Percentiles rank a stretch among this genome's conserved stretches.
phyloP scores from a whole-genome alignment of 1,140 invertebrate genomes.

The Lysiphlebus fabarum region DNA sequence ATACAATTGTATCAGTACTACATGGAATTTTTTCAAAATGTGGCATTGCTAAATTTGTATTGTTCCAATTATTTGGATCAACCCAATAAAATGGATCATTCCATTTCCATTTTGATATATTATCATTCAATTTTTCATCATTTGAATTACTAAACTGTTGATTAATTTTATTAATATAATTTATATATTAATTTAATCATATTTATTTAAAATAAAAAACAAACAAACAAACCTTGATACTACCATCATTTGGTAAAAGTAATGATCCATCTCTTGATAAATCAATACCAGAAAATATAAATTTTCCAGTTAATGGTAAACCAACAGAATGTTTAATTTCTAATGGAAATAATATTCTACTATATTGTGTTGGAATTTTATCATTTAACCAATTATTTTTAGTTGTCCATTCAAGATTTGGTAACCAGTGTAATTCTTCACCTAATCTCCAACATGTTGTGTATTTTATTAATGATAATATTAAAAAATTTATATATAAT shows the following conservation, averaged over 20 bases:
- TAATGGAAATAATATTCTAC: conserved; percentile 40
- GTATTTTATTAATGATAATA: conserved; percentile 1
- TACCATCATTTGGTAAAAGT: conserved; percentile 36
- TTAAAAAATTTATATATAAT: conserved; percentile 7
- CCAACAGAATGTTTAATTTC: conserved; percentile 42
- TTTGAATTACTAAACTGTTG: conserved; percentile 13
- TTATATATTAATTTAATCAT: not conserved
- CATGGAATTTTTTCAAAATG: conserved; percentile 48
- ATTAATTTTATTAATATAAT: not conserved
- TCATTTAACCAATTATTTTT: conserved; percentile 41
- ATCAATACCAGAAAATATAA: conserved; percentile 39
- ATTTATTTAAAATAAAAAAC: too few species aligned
- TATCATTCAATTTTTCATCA: conserved; percentile 12
- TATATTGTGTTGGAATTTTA: conserved; percentile 33
- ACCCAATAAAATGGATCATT: conserved; percentile 43
- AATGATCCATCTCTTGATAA: conserved; percentile 42
- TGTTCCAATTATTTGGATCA: conserved; percentile 48
- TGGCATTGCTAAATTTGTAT: conserved; percentile 41
- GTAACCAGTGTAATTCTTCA: conserved; percentile 42
- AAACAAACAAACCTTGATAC: conserved; percentile 39
- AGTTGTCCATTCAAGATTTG: conserved; percentile 44
- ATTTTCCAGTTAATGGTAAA: conserved; percentile 25
- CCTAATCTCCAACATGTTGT: conserved; percentile 14
- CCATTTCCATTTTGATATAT: conserved; percentile 33
- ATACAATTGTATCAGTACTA: conserved; percentile 38